Conservation (phyloP, 64 coral and sea anemone genomes). For the Actinia equina region DNA sequence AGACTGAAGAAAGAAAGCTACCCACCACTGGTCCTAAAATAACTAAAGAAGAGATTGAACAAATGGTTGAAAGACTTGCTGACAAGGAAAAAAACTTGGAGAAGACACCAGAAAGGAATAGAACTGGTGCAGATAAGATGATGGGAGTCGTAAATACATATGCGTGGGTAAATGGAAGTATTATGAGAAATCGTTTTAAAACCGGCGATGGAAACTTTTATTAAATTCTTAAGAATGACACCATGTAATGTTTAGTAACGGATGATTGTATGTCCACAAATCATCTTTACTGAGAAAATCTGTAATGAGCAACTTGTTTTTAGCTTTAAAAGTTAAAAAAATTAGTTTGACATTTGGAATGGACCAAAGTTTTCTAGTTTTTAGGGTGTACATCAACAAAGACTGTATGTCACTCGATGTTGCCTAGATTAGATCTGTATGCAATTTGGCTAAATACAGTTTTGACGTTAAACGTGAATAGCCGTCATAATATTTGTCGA, state of each 20-base stretch:
- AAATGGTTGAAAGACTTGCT: constrained; percentile 78
- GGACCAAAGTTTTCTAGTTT: too few relatives aligned
- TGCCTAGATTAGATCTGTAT: too few relatives aligned
- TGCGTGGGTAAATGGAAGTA: constrained; percentile 62
- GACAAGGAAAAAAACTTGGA: constrained; percentile 58
- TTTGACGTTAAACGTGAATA: not conserved
- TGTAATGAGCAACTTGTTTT: too few relatives aligned
- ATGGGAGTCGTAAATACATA: constrained; percentile 72
- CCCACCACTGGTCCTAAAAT: not conserved
- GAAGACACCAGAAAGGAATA: constrained; percentile 66
- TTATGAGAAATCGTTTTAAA: constrained; percentile 30
- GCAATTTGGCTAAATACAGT: too few relatives aligned
- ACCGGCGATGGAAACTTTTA: constrained; percentile 67
- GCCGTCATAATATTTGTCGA: not conserved
- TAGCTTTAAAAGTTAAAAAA: too few relatives aligned
- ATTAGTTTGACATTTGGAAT: too few relatives aligned
- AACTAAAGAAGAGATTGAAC: constrained; percentile 44
- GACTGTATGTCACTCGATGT: too few relatives aligned
- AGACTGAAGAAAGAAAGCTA: not conserved
- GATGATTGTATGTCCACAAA: too few relatives aligned
- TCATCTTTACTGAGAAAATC: too few relatives aligned
- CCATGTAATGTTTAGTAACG: not conserved
- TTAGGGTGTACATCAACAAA: too few relatives aligned
- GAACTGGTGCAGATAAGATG: constrained; percentile 41
- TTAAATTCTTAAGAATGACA: not conserved